Evolutionary conservation across 2,888 invertebrate species (phyloP).

Genomic region (Linhomoeus sp.): DNA sequence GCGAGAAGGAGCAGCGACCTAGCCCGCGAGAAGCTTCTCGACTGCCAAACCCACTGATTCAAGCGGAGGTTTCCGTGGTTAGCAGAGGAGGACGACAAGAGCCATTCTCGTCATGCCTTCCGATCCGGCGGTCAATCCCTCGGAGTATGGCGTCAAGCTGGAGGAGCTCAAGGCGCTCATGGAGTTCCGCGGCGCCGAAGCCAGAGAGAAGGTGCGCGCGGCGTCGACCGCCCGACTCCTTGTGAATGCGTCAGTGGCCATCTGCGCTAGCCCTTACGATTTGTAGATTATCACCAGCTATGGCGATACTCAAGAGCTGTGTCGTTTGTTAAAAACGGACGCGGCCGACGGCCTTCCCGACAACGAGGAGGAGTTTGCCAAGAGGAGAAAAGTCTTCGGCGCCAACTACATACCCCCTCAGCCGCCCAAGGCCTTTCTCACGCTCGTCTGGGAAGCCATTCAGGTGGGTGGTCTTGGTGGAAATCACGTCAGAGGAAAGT

Average conservation of each 20-base stretch:
- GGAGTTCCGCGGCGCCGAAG: conserved; percentile 88
- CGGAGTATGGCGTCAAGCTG: conserved; percentile 33
- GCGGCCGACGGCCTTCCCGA: conserved; percentile 59
- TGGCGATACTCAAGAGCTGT: conserved; percentile 81
- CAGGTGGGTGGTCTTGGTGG: conserved; percentile 33
- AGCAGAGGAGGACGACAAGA: too few species aligned
- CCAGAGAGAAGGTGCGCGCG: conserved; percentile 62
- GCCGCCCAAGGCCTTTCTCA: conserved; percentile 94
- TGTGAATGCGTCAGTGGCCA: too few species aligned
- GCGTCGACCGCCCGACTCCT: too few species aligned
- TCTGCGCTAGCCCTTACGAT: too few species aligned
- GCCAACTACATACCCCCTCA: conserved; percentile 97
- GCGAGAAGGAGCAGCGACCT: too few species aligned
- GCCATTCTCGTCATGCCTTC: too few species aligned
- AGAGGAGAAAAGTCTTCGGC: conserved; percentile 85
- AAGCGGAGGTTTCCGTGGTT: too few species aligned
- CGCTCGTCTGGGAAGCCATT: conserved; percentile 95
- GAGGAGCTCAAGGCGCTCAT: conserved; percentile 94
- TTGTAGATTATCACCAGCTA: conserved; percentile 40
- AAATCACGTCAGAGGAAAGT: too few species aligned
- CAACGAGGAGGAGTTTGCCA: conserved; percentile 72
- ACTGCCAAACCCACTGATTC: too few species aligned
- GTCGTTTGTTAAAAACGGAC: conserved; percentile 88
- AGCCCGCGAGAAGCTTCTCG: too few species aligned
- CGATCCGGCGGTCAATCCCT: too few species aligned